Base-by-base conservation (phyloP, 2,113 vertebrate genomes). In the Cephalopholis sonnerati region DNA sequence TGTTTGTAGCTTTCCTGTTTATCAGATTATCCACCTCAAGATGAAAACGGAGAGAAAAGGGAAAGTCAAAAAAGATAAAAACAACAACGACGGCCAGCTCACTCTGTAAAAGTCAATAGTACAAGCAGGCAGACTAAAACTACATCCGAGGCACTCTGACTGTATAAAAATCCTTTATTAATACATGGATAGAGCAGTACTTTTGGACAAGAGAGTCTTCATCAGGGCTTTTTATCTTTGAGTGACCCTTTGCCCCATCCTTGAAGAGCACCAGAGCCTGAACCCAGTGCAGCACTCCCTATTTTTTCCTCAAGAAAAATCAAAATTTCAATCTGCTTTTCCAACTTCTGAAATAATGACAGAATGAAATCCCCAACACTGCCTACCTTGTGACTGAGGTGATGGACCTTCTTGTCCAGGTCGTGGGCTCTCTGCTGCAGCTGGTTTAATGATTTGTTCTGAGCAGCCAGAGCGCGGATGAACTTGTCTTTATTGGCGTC, bases 381-480 rank as follows among this genome's bases (percentile, higher is more conserved):
- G 17, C 84, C 63, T 67, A 95, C 95, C 93, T 90, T 91, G 53
- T 91, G 12, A 50, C 92, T 95, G 27, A 95, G 89, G 24, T 83
- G 85, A 6, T 86, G 66, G 24, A 93, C 72, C 22, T 74, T 88
- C 36, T 82, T 65, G 7, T 93, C 78, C 44, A 97, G 87, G 7
- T 92, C 87, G 5, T 87, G 55, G 44, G 89, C 81, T 18, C 94
- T 94, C 17, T 92, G 81, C 48, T 94, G 87, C 7, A 96, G 83
- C 55, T 96, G 90, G 5, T 87, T 89, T 61, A 98, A 75, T 4
- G 96, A 95, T 29, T 92, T 95, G 55, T 90, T 93, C 22, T 95
- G 94, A 0, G 96, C 91, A 0, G 94, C 92, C 2, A 88, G 32
- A 1, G 78, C 64, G 0, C 87, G 94, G 20, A 91, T 91, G 66